Percentiles rank a stretch among this genome's conserved stretches.
These are phyloP conservation scores for Anolis carolinensis DNA, from an alignment of 2,113 vertebrate genomes.

Conservation along the genomic window DNA sequence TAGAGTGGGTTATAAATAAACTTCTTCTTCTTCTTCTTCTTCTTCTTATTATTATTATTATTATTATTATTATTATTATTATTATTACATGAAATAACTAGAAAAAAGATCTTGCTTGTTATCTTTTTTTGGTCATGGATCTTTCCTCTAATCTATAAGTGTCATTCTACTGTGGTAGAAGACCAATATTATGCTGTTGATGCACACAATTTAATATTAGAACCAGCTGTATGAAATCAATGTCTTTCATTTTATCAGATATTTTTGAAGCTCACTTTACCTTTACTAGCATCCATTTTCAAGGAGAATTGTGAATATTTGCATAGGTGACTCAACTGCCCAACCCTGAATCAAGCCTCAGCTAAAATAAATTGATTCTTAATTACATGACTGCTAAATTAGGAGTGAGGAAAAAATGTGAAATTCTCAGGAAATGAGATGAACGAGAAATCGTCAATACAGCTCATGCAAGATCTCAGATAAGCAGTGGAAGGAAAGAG, in stretches of 20 bases:
- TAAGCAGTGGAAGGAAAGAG: not conserved
- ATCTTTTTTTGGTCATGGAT: not conserved
- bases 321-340: conserved; percentile 19
- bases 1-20: too few species aligned
- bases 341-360: conserved; percentile 5
- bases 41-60: too few species aligned
- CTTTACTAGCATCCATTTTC: not conserved
- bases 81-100: not conserved
- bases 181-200: too few species aligned
- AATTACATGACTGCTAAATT: conserved; percentile 36
- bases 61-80: too few species aligned
- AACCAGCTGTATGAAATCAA: not conserved
- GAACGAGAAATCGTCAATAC: not conserved
- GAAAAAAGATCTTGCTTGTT: not conserved
- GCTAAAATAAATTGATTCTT: not conserved
- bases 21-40: too few species aligned
- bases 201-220: not conserved
- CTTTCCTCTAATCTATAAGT: too few species aligned
- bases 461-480: not conserved
- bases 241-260: not conserved
- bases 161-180: not conserved
- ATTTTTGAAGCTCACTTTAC: not conserved
- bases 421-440: conserved; percentile 23
- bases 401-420: conserved; percentile 34
- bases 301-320: conserved; percentile 30